A percentile compares a stretch with the other conserved stretches of the same genome.
phyloP scores from a whole-genome alignment of 2,113 vertebrate species.

The Aspidoscelis tigris region DNA sequence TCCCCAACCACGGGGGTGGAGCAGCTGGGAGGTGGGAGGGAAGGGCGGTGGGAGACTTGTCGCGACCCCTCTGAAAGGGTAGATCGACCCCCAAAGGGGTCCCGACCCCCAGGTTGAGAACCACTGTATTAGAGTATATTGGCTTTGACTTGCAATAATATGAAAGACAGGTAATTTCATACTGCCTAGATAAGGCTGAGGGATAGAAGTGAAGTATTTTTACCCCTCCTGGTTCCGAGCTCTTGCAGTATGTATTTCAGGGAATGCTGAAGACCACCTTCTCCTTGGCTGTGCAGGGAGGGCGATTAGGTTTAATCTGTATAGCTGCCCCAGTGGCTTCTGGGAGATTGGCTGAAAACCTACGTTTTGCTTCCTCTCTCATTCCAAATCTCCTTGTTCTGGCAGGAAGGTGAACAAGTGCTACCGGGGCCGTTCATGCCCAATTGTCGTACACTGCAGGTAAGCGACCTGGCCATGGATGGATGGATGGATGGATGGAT shows the following conservation, averaged over 20 bases:
- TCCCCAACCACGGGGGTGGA: too few species aligned
- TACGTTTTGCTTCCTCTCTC: background rate
- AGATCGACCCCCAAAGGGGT: too few species aligned
- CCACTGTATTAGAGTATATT: too few species aligned
- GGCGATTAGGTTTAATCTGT: background rate
- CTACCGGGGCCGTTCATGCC: slow-evolving; percentile 96
- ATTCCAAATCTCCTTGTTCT: slow-evolving; percentile 62
- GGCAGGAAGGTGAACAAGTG: slow-evolving; percentile 99
- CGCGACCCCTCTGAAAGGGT: too few species aligned
- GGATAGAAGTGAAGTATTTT: background rate
- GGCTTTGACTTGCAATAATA: background rate
- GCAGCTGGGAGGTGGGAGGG: too few species aligned
- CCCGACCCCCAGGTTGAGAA: too few species aligned
- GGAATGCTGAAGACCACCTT: background rate
- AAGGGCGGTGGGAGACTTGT: too few species aligned
- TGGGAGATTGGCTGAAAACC: background rate
- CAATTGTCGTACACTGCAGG: slow-evolving; percentile 98
- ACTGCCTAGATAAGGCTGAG: background rate
- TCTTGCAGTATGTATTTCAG: background rate
- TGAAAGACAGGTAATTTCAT: background rate
- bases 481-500: too few species aligned
- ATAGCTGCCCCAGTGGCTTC: background rate
- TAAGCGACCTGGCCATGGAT: slow-evolving; percentile 54
- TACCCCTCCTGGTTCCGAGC: background rate
- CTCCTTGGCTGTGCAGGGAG: background rate